Base-by-base conservation (phyloP, 2,113 vertebrate genomes). In the Phaethornis superciliosus region DNA sequence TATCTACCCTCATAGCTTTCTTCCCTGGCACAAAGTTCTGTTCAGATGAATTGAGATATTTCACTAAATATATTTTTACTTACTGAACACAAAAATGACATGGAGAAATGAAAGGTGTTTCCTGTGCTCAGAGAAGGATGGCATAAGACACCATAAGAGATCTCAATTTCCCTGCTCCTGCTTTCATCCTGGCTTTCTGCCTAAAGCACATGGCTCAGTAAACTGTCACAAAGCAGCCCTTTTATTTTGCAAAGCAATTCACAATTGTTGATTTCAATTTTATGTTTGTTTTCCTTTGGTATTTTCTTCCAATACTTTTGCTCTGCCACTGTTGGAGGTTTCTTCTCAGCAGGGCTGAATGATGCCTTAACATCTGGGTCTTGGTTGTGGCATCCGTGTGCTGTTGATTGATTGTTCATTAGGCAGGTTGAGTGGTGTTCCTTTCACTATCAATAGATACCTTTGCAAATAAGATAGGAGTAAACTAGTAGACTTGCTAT, bases 381-480 rank as follows among this genome's bases (percentile, higher is more conserved):
- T 81, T 67, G 82, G 69, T 22, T 75, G 75, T 65, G 89, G 96
- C 44, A 4, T 58, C 60, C 83, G 71, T 86, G 71, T 75, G 46
- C 91, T 85, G 79, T 96, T 96, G 95, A 97, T 97, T 96, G 96
- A 98, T 98, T 95, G 70, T 78, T 97, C 96, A 96, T 98, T 97
- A 97, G 92, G 78, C 68, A 93, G 93, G 88, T 68, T 96, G 97
- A 93, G 95, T 96, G 95, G 74, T 97, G 96, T 97, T 97, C 97
- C 97, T 97, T 97, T 95, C 90, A 40, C 94, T 95, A 94, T 97
- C 96, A 94, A 96, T 88, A 95, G 96, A 94, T 93, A 78, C 1
- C 2, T 95, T 94, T 90, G 94, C 94, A 96, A 96, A 97, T 95
- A 96, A 85, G 65, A 93, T 95, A 94, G 97, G 95, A 37, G 87